Base-by-base conservation (phyloP, 2,888 invertebrate species). In the Nomada lathburiana region DNA sequence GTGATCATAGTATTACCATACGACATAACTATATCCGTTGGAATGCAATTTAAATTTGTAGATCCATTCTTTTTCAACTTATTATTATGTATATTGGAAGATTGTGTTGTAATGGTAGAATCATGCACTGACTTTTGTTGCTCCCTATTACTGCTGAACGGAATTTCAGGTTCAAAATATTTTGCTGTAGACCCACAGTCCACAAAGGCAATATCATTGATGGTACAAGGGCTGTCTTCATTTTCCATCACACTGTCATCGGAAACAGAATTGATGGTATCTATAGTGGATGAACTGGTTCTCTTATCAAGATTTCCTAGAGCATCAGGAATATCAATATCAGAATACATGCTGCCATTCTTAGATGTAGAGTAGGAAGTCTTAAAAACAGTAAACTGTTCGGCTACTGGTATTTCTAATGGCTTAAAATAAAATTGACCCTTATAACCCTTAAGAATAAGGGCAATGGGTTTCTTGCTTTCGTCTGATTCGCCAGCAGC, bases 161-260 rank as follows among this genome's bases (percentile, higher is more conserved):
- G 52, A 18, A 52, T 18, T 71, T 89, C 86, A 0, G 82, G 74
- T 52, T 77, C 80, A 2, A 88, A 80, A 62, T n/a, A n/a, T 36
- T 81, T 82, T 16, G 86, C 55, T 5, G 86, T 79, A 11, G 91
- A 83, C 1, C 92, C 92, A 36, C 92, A 93, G 82, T 93, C 92
- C 1, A 92, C 92, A 59, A 93, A 93, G 5, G 89, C 83, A 63
- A 92, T 91, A 26, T 90, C 92, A 26, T 83, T 86, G 20, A 80
- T 18, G 3, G 70, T 80, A 63, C 88, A 86, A 55, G 87, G 88
- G 83, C 85, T 88, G 44, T 90, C 90, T 44, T 86, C 88, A 29
- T 82, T 63, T 67, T 89, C 88, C 4, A 68, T 36, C 3, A 73
- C 44, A 42, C 74, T 76, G n/a, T 86, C 80, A 44, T 87, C 85